phyloP scores from a whole-genome alignment of 2,888 invertebrate genomes.

The Antitype chi region DNA sequence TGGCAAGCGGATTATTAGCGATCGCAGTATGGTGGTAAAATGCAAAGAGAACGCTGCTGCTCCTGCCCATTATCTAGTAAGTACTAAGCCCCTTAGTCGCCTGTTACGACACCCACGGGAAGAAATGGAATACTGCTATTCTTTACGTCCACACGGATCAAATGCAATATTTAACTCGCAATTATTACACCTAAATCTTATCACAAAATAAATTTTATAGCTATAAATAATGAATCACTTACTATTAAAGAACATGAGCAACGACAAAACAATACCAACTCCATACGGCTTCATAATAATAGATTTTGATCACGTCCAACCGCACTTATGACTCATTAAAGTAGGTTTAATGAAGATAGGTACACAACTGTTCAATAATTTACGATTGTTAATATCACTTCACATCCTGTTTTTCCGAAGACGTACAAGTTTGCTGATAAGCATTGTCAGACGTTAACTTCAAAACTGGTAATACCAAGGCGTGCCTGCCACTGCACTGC shows the following conservation, averaged over 20 bases:
- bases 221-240: slow-evolving; percentile 69
- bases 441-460: slow-evolving; percentile 52
- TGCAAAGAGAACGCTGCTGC: too few species aligned
- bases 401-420: slow-evolving; percentile 43
- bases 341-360: slow-evolving; percentile 33
- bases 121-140: too few species aligned
- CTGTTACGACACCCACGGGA: too few species aligned
- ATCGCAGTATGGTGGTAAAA: too few species aligned
- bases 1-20: too few species aligned
- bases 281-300: slow-evolving; percentile 75
- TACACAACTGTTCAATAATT: slow-evolving; percentile 47
- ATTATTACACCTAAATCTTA: neutral
- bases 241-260: slow-evolving; percentile 72
- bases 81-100: too few species aligned
- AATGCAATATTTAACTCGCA: neutral
- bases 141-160: too few species aligned
- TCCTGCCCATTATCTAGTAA: too few species aligned
- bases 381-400: slow-evolving; percentile 37
- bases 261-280: slow-evolving; percentile 67
- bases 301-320: slow-evolving; percentile 65
- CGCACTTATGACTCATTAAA: slow-evolving; percentile 63
- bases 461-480: slow-evolving; percentile 39
- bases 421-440: slow-evolving; percentile 36
- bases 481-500: slow-evolving; percentile 20
- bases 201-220: neutral